These are phyloP conservation scores for Gorsachius magnificus DNA, from an alignment of 2,797 vertebrate genomes.

Conservation along the genomic window DNA sequence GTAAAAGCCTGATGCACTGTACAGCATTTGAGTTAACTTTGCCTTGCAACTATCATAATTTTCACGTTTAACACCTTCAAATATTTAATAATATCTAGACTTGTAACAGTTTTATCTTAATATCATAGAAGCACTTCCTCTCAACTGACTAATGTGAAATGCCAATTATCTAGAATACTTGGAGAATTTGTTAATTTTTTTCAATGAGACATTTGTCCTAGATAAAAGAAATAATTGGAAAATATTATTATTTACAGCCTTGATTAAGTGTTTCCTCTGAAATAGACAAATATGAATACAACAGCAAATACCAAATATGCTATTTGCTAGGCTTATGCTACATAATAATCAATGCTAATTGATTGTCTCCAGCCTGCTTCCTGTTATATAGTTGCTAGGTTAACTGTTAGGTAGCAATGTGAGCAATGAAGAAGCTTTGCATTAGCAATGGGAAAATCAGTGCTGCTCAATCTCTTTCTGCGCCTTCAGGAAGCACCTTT, in stretches of 20 bases:
- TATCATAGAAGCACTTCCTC: neutral
- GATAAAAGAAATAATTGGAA: neutral
- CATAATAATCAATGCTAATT: neutral
- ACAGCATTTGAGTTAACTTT: neutral
- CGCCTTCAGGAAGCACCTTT: neutral
- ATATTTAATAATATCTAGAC: neutral
- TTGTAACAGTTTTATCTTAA: neutral
- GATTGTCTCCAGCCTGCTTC: neutral
- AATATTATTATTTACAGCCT: neutral
- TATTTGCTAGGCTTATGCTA: neutral
- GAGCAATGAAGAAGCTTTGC: neutral
- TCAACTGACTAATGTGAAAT: neutral
- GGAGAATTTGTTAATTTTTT: neutral
- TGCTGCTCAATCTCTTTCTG: neutral
- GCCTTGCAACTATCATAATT: accelerated
- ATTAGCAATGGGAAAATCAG: neutral
- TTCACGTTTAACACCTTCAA: neutral
- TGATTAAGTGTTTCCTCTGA: neutral
- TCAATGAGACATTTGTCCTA: neutral
- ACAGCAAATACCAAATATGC: neutral
- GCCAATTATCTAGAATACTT: neutral
- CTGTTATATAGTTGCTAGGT: neutral
- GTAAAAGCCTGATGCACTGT: neutral
- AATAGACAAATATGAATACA: neutral
- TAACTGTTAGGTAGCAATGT: neutral